Evolutionary conservation across 2,113 vertebrate genomes (phyloP), one percentile per base, ranked within the genome.

Genomic region (Suncus etruscus): DNA sequence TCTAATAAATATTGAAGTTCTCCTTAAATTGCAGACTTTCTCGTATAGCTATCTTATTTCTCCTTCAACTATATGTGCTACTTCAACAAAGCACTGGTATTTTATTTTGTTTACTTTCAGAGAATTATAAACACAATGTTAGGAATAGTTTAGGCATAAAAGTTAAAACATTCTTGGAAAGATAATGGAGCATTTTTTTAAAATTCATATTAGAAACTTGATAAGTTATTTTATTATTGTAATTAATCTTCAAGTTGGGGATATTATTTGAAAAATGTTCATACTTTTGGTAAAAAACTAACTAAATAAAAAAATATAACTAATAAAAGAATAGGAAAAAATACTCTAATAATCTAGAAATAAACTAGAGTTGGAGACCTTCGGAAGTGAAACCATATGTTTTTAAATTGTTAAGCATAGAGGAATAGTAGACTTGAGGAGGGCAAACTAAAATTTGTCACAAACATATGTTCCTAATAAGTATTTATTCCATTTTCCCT

Each of bases 181-280:
- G 4, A 88, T 90, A n/a, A 47, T 58, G 8, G 6, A 70, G 70
- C 83, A 79, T 88, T 74, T 88, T 8, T 85, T 82, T 91, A 92
- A 92, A 61, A 24, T 89, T 89, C 45, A 77, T 82, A 63, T 45
- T 78, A 86, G 61, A 74, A 95, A 58, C 39, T 20, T 58, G 10
- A 66, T 51, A 32, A 70, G 45, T 82, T 79, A 75, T 6, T 80
- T 79, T 86, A 2, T 8, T 80, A 79, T 78, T 8, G 20, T 73
- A 51, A 20, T 11, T 77, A 91, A 83, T 29, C 27, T 91, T 93
- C 25, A 76, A 8, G 4, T 14, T 94, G 22, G 3, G 11, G 27
- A 73, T 83, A 82, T 78, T 74, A 75, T 18, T 29, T 70, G 6
- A 1, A 66, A 89, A 63, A 18, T 11, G 6, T 14, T 45, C 48